phyloP scores from a whole-genome alignment of 2,113 vertebrate genomes.

The Centrocercus urophasianus region DNA sequence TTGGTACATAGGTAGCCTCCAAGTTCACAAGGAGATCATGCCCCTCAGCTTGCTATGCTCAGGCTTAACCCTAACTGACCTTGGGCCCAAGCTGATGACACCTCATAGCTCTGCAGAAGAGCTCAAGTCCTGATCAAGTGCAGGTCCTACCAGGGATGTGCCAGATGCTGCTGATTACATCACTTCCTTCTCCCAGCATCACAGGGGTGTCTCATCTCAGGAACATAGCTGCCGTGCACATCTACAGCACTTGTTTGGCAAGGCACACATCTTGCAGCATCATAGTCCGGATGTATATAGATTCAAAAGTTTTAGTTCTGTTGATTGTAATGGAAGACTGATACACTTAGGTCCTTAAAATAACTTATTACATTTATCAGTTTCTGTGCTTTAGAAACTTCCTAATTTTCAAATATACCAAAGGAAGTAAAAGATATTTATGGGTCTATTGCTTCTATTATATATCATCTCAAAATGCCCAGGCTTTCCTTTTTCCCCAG shows the following conservation, averaged over 20 bases:
- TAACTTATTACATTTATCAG: neutral
- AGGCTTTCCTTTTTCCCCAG: neutral
- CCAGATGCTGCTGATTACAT: rapidly evolving
- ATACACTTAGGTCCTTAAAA: neutral
- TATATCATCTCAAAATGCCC: neutral
- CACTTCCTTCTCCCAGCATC: neutral
- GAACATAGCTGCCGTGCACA: neutral
- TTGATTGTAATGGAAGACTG: too few relatives aligned
- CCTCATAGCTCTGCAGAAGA: neutral
- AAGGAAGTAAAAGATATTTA: neutral
- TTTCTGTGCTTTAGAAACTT: neutral
- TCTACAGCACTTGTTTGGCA: neutral
- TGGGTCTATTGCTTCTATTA: neutral
- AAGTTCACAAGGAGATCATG: neutral
- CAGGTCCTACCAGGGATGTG: neutral
- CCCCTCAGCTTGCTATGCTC: neutral
- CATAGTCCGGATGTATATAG: neutral
- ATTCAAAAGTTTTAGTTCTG: neutral
- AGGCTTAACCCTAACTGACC: neutral
- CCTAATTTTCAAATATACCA: neutral
- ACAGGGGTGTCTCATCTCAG: rapidly evolving
- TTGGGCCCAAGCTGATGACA: neutral
- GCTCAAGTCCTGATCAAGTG: neutral
- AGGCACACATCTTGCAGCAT: neutral
- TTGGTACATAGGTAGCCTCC: neutral